Percentiles rank a stretch among this genome's conserved stretches.
phyloP scores from a whole-genome alignment of 2,113 vertebrate species.

The Acrocephalus arundinaceus region DNA sequence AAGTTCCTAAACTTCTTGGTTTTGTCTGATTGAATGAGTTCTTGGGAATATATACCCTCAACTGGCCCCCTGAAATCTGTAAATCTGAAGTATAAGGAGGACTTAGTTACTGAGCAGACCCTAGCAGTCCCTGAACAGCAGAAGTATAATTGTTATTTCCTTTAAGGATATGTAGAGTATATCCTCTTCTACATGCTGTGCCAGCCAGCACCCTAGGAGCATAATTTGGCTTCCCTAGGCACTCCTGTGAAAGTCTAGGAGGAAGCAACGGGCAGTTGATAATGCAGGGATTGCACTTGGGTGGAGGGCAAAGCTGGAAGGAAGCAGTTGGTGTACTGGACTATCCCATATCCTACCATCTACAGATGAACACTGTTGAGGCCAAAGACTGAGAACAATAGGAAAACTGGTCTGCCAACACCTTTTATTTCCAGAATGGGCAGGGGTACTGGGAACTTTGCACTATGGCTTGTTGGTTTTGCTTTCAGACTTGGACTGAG shows the following conservation, averaged over 20 bases:
- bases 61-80: background rate
- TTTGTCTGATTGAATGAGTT: background rate
- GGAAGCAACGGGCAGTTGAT: background rate
- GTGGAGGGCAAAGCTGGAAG: background rate
- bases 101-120: background rate
- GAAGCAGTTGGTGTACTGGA: background rate
- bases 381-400: background rate
- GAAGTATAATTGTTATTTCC: background rate
- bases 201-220: background rate
- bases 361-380: background rate
- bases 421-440: background rate
- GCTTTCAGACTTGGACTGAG: background rate
- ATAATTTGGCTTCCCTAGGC: background rate
- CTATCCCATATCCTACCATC: background rate
- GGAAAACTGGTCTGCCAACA: background rate
- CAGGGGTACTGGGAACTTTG: background rate
- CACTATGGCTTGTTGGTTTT: background rate
- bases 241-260: background rate
- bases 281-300: rapidly evolving
- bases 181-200: background rate
- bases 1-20: background rate
- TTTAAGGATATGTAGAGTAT: background rate
- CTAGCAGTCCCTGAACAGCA: background rate
- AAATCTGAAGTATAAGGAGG: background rate
- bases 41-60: background rate